Conservation (phyloP, 2,113 vertebrate species). For the Phoxinus phoxinus region DNA sequence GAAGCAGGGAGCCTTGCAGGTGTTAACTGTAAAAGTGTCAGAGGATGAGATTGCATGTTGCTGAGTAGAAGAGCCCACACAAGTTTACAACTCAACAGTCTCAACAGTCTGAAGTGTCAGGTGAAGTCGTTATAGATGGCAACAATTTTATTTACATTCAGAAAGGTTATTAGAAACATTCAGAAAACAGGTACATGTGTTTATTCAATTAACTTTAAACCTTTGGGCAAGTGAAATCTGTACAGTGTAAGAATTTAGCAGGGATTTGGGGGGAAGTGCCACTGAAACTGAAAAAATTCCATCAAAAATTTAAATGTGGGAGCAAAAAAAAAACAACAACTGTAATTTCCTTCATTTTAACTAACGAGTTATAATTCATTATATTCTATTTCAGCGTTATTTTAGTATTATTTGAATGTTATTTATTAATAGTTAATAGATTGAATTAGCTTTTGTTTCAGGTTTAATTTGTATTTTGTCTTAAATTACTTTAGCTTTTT, state of each 20-base stretch:
- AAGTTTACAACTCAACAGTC: conserved; percentile 32
- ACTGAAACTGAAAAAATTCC: not conserved
- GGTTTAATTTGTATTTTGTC: no score
- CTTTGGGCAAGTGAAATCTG: not conserved
- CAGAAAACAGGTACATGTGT: not conserved
- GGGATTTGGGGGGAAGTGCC: no score
- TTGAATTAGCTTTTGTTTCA: no score
- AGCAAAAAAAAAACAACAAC: no score
- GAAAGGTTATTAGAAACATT: not conserved
- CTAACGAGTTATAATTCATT: no score
- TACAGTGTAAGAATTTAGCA: not conserved
- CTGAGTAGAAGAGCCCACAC: conserved; percentile 2
- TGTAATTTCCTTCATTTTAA: no score
- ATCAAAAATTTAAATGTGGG: no score
- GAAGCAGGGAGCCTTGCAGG: not conserved
- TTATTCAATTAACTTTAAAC: not conserved
- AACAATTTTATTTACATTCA: not conserved
- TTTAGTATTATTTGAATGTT: no score
- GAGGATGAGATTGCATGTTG: conserved; percentile 46
- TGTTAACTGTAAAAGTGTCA: conserved; percentile 44
- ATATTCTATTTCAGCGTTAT: no score
- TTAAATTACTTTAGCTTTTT: no score
- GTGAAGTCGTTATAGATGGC: not conserved
- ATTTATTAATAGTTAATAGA: no score
- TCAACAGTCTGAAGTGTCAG: not conserved